These are phyloP conservation scores for Lethenteron camtschaticum DNA, from an alignment of 2,113 vertebrate genomes.

Conservation along the genomic window DNA sequence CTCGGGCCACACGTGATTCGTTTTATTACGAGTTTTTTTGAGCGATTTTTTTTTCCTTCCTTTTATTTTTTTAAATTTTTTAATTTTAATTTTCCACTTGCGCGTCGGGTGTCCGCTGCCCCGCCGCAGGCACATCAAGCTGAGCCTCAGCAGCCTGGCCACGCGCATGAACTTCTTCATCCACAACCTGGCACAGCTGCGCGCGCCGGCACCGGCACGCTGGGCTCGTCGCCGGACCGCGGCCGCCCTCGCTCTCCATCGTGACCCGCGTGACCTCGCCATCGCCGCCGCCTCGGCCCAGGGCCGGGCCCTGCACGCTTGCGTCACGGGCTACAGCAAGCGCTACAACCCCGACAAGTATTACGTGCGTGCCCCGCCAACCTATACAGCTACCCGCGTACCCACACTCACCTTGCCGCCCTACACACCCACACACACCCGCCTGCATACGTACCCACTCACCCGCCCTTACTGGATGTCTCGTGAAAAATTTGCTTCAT, in stretches of 20 bases:
- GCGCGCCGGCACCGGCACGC: conserved; percentile 44
- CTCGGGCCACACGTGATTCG: conserved; percentile 5
- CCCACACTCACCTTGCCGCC: not conserved
- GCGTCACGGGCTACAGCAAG: conserved; percentile 51
- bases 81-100: not conserved
- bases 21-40: conserved; percentile 14
- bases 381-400: not conserved
- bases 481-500: not conserved
- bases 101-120: conserved; percentile 6
- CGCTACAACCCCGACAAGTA: conserved; percentile 46
- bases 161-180: conserved; percentile 99
- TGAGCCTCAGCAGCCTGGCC: conserved; percentile 86
- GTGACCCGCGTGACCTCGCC: conserved; percentile 25
- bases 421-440: not conserved
- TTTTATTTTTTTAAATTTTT: not conserved
- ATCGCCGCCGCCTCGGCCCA: conserved; percentile 37
- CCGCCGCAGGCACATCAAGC: conserved; percentile 59
- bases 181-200: conserved; percentile 96
- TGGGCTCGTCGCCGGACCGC: not conserved
- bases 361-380: conserved; percentile 34
- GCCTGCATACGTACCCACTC: not conserved
- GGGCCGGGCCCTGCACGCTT: conserved; percentile 44
- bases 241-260: conserved; percentile 47
- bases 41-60: not conserved
- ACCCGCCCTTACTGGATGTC: not conserved